Evolutionary conservation across 2,113 vertebrate genomes (phyloP), one percentile per base, ranked within the genome.

Genomic region (Barbus barbus): DNA sequence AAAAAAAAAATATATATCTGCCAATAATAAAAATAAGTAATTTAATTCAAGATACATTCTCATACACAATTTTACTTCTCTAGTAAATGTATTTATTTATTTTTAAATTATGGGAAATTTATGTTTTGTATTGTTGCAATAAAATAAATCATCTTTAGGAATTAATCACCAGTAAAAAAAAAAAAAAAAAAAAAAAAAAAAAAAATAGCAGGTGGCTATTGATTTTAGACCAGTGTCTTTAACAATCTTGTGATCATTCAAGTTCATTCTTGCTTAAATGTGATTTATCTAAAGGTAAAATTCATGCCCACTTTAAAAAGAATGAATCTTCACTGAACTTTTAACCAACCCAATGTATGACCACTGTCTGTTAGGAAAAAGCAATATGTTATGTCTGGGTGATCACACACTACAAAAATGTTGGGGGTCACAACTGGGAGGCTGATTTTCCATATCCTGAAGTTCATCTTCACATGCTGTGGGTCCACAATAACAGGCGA

Each of bases 321-420:
- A 46, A 63, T 26, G 2, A 63, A 46, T 63, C 58, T 61, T 78
- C 51, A 78, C 20, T 78, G 31, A 78, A 78, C 74, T 76, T 76
- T 56, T 33, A 56, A 78, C 9, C 11, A 78, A 20, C 53, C 53
- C 33, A 58, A 78, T 41, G 22, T 44, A 61, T 61, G 77, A 53
- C 26, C 56, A 61, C 36, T 79, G 74, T 76, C 74, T 38, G 24
- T 46, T 18, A 41, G 38, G 5, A 79, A 79, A 79, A 79, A 79
- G 77, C 36, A 63, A 79, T 78, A 78, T 79, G 77, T 79, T 79
- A 79, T 79, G 77, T 79, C 38, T 63, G 77, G 36, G 36, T 79
- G 77, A 79, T 79, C 77, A 79, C 77, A 79, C 77, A 46, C 41
- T 38, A 38, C 44, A 46, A 76, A 63, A 26, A 46, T 79, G 77